Evolutionary conservation across 1,140 invertebrate species (phyloP).

Genomic region (Cardiocondyla obscurior): DNA sequence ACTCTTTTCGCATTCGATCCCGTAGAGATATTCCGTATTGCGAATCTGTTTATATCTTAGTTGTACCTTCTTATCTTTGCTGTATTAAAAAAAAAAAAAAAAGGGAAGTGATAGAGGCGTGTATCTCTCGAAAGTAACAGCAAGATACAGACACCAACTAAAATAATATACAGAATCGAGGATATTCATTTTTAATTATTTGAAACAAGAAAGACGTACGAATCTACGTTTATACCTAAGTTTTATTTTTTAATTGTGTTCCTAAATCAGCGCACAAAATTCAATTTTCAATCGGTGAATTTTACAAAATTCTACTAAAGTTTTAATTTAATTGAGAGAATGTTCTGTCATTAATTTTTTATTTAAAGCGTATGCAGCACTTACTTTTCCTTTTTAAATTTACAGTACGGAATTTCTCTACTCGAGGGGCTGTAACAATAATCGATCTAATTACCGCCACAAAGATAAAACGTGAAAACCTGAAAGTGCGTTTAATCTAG

Average conservation of each 20-base stretch:
- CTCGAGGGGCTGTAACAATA: background rate
- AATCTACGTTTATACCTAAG: background rate
- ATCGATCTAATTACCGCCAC: slow-evolving; percentile 3
- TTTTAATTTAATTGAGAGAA: background rate
- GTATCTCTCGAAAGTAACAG: background rate
- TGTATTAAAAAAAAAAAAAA: too few species aligned
- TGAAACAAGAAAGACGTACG: background rate
- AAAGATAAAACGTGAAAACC: background rate
- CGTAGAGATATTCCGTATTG: slow-evolving; percentile 40
- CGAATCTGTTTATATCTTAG: background rate
- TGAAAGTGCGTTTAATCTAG: slow-evolving; percentile 27
- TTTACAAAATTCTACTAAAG: background rate
- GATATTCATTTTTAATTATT: background rate
- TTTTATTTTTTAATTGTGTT: background rate
- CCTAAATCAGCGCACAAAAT: background rate
- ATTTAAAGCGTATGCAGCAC: background rate
- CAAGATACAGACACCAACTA: background rate
- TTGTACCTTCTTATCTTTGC: background rate
- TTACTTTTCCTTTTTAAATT: background rate
- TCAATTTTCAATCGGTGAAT: background rate
- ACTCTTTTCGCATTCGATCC: background rate
- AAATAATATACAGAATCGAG: slow-evolving; percentile 9
- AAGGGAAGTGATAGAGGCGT: background rate
- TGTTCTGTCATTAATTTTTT: background rate
- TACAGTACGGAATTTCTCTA: slow-evolving; percentile 37